Evolutionary conservation across 2,113 vertebrate genomes (phyloP).

Genomic region (Anseranas semipalmata): DNA sequence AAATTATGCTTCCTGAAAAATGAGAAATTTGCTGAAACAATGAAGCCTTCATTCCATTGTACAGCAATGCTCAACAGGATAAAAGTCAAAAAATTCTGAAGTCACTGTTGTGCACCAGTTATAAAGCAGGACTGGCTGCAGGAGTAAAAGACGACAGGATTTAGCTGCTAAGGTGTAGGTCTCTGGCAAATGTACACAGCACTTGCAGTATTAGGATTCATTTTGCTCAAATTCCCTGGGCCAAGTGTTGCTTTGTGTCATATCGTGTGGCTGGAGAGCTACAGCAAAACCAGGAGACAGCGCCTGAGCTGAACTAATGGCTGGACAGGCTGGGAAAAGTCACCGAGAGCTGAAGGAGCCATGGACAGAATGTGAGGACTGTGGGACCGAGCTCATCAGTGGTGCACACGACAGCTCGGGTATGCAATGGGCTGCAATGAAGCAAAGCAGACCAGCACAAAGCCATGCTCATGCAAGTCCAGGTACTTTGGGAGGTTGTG

Average conservation of each 20-base stretch:
- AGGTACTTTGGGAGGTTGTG: not conserved
- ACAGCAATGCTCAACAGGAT: not conserved
- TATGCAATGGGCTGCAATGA: not conserved
- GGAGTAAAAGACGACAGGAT: not conserved
- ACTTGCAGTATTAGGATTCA: not conserved
- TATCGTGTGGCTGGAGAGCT: not conserved
- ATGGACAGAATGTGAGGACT: not conserved
- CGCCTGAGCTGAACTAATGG: not conserved
- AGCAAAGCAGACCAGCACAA: not conserved
- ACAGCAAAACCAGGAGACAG: not conserved
- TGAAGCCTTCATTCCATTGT: not conserved
- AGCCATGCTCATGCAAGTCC: not conserved
- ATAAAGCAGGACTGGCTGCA: not conserved
- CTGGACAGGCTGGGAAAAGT: not conserved
- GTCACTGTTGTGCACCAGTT: not conserved
- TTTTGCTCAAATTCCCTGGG: not conserved
- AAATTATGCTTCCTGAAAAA: slow-evolving; percentile 17
- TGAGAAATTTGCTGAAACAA: not conserved
- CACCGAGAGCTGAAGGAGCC: not conserved
- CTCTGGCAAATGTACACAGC: not conserved
- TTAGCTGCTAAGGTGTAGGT: not conserved
- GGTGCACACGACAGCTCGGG: not conserved
- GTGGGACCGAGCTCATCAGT: not conserved
- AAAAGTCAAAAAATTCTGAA: not conserved
- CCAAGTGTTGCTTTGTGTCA: rapidly evolving